phyloP scores from a whole-genome alignment of 2,888 invertebrate genomes.

The Octodonta nipae region DNA sequence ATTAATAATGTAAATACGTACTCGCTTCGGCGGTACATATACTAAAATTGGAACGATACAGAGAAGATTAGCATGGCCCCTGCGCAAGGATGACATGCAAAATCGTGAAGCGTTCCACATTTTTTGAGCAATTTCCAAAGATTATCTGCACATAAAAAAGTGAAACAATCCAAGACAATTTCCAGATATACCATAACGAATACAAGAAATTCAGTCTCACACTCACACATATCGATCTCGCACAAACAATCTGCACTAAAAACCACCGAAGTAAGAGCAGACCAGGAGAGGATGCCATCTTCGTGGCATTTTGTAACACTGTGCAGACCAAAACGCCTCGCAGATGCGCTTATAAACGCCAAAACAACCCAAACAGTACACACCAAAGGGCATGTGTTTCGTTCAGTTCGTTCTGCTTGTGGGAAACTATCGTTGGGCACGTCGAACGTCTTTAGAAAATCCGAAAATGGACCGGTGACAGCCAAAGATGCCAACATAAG shows the following conservation, averaged over 20 bases:
- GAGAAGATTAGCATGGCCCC: constrained; percentile 88
- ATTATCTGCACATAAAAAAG: too few species aligned
- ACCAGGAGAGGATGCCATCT: too few species aligned
- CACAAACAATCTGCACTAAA: too few species aligned
- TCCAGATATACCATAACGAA: too few species aligned
- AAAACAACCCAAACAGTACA: constrained; percentile 18
- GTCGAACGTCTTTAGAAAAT: not conserved
- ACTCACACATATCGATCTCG: too few species aligned
- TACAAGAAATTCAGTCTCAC: too few species aligned
- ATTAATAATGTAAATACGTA: too few species aligned
- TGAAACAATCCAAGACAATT: too few species aligned
- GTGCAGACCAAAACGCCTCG: constrained; percentile 20
- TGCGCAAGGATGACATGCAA: constrained; percentile 88
- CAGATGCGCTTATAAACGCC: constrained; percentile 19
- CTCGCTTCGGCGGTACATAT: constrained; percentile 68
- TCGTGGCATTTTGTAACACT: constrained; percentile 18
- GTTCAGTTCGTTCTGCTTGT: constrained; percentile 10
- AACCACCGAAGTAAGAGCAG: too few species aligned
- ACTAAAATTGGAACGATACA: constrained; percentile 86
- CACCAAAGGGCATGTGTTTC: constrained; percentile 11
- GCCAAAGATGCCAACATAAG: not conserved
- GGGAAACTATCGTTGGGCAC: constrained; percentile 7
- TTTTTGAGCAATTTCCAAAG: too few species aligned
- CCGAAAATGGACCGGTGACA: not conserved
- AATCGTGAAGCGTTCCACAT: constrained; percentile 82